Percentiles rank a stretch among this genome's conserved stretches.
phyloP scores from a whole-genome alignment of 2,113 vertebrate genomes.

The Cyprinus carpio region DNA sequence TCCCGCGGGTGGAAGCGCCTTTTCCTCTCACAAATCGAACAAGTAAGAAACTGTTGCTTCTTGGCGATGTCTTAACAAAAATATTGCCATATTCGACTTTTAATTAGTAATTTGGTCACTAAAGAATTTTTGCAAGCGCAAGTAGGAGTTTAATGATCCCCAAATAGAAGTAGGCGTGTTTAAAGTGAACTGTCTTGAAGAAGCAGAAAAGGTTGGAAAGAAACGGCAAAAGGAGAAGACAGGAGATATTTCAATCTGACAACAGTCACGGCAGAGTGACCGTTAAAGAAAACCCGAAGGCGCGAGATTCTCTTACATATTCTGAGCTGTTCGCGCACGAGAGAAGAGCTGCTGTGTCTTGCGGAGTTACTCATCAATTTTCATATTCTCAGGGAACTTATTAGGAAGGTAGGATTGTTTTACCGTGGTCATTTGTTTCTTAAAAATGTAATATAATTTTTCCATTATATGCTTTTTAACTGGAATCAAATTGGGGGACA shows the following conservation, averaged over 20 bases:
- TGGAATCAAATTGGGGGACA: neutral
- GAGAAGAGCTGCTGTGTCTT: neutral
- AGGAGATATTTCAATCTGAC: neutral
- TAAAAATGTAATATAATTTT: neutral
- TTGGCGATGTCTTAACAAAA: slow-evolving; percentile 38
- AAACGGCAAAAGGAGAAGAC: slow-evolving; percentile 6
- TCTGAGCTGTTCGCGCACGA: neutral
- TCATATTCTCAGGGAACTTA: neutral
- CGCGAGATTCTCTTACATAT: neutral
- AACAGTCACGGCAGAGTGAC: slow-evolving; percentile 8
- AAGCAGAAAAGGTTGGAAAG: neutral
- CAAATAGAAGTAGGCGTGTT: neutral
- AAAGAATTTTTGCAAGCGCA: neutral
- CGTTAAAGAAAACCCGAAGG: slow-evolving; percentile 16
- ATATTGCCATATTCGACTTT: neutral
- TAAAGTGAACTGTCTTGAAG: slow-evolving; percentile 14
- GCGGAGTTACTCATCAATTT: slow-evolving; percentile 14
- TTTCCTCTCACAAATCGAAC: slow-evolving; percentile 64
- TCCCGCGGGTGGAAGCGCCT: slow-evolving; percentile 17
- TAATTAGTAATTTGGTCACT: neutral
- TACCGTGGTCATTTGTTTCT: neutral
- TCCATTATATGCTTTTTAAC: neutral
- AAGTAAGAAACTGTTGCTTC: slow-evolving; percentile 80
- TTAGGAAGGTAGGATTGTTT: neutral
- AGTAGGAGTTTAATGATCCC: neutral